Conservation (phyloP, 1,140 invertebrate species). For the Wasmannia auropunctata region DNA sequence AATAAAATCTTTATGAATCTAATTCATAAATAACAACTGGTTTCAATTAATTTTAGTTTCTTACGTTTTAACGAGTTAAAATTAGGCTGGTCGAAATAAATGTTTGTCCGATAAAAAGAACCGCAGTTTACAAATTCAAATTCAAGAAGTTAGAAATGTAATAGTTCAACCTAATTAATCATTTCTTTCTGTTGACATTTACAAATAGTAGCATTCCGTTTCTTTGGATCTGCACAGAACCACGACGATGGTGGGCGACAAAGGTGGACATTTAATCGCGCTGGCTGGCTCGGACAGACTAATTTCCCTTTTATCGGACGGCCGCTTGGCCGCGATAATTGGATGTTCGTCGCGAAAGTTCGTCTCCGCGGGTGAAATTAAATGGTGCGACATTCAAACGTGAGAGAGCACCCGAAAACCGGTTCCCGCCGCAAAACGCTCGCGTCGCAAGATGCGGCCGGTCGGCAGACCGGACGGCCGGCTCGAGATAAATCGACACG, state of each 20-base stretch:
- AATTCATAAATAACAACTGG: neutral
- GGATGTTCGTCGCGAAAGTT: conserved; percentile 71
- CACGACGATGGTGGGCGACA: conserved; percentile 1
- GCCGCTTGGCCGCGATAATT: conserved; percentile 60
- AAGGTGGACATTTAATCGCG: conserved; percentile 27
- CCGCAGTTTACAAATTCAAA: neutral
- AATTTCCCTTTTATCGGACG: conserved; percentile 72
- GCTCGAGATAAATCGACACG: conserved; percentile 72
- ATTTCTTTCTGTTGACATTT: neutral
- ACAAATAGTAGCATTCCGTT: neutral
- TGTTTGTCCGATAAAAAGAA: neutral
- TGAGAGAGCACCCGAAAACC: conserved; percentile 70
- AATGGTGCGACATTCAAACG: conserved; percentile 70
- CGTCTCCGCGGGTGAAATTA: conserved; percentile 72
- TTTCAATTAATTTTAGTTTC: neutral
- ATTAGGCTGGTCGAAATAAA: neutral
- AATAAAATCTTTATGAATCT: conserved; percentile 17
- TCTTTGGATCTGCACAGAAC: neutral
- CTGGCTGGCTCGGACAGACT: conserved; percentile 49
- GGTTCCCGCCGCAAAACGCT: conserved; percentile 52
- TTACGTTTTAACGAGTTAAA: neutral
- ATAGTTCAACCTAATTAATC: neutral
- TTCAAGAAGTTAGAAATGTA: neutral
- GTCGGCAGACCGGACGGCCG: conserved; percentile 40
- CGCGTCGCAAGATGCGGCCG: conserved; percentile 32